Evolutionary conservation across 2,888 invertebrate species (phyloP), one percentile per base, ranked within the genome.

Genomic region (Mantis religiosa): DNA sequence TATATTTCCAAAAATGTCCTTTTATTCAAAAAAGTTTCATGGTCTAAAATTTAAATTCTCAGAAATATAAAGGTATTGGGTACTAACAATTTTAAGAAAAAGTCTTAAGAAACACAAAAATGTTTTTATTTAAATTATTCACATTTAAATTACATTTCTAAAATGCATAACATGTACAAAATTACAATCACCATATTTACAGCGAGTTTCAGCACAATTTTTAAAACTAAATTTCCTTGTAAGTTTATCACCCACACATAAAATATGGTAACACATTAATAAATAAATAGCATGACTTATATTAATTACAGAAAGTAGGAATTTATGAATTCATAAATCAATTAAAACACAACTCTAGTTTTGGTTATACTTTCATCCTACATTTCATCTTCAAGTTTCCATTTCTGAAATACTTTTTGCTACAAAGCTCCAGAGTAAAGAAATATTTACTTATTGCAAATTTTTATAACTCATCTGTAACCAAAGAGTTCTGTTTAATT

Each of bases 131-230:
- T 25, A 25, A 71, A 25, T 71, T 71, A 71, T 71, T 71, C 15
- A 71, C 41, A 71, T 71, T 25, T 71, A 41, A 41, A 41, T n/a
- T 41, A 41, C 54, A 71, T 71, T 71, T 71, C 54, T 71, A 84
- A 28, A 91, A 82, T 91, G 91, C 86, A 91, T 90, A 89, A 90
- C 86, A 88, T 82, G 30, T 81, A 84, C 81, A 88, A 84, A 88
- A 88, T 83, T 84, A 88, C 88, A 88, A 81, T 88, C 88, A 88
- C 88, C 85, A 88, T 85, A 88, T 88, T 81, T 88, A 88, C 88
- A 88, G 41, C 25, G 9, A 41, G 15, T 71, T 34, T 84, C 25
- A 71, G 20, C 82, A 87, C 25, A 34, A 41, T 85, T 27, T 41
- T 85, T 30, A 15, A 30, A 27, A 47, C 14, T 34, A 14, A 20